Base-by-base conservation (phyloP, 2,113 vertebrate genomes). In the Otolemur garnettii region DNA sequence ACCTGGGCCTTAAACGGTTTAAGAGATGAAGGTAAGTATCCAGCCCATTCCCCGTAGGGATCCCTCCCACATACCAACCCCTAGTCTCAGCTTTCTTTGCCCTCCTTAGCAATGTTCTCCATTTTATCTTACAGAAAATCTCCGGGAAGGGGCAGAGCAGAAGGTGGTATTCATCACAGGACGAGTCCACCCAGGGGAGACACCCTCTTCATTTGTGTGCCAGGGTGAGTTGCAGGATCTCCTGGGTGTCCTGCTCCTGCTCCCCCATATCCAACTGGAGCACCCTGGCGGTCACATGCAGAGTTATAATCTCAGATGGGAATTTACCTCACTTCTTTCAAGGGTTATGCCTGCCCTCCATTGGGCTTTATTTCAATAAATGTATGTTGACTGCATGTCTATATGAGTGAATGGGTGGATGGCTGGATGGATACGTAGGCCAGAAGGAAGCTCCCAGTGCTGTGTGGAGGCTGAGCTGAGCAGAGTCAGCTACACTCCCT, bases 101-200 rank as follows among this genome's bases (percentile, higher is more conserved):
- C 30, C 42, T 89, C 26, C 38, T 87, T 66, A 79, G 33, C 33
- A 68, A 91, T 11, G 33, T 97, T 94, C 93, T 87, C 94, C 95
- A 74, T 91, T 96, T 26, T 69, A 66, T 94, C n/a, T 97, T 96
- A 82, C 97, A 99, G 99, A 81, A 13, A 99, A 99, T 95, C 98
- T 99, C 94, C 97, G 96, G 81, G 98, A 98, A 83, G 99, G 99
- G 80, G 98, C 96, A 74, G 99, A 99, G 96, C 99, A 99, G 98
- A 99, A 99, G 98, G 98, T 99, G 96, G 99, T 99, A 66, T 99
- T 99, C 97, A 99, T 99, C 94, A 99, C 99, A 0, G 98, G 99
- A 66, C 99, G 99, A n/a, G 99, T 99, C 93, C 99, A 99, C 96
- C 99, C 99, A 0, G 99, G 99, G 97, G 99, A 99, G 98, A 99